Evolutionary conservation across 2,888 invertebrate genomes (phyloP), one percentile per base, ranked within the genome.

Genomic region (Agrotis ipsilon): DNA sequence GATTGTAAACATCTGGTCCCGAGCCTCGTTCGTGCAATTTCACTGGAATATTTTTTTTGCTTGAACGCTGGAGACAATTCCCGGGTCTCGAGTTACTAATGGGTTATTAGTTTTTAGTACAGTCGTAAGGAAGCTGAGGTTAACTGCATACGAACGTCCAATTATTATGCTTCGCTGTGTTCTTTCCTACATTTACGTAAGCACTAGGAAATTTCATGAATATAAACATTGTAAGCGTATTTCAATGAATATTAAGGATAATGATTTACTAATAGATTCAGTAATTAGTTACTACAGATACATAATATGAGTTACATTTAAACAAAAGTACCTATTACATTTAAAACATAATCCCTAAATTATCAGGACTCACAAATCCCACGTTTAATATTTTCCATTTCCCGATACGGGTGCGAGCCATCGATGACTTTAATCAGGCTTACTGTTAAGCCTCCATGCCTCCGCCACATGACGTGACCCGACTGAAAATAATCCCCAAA

Each of bases 1-100:
- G 62, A 81, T 85, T 78, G 69, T 76, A 76, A 81, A 82, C 86
- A 86, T 80, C 84, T 86, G 84, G 64, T 77, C 65, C 57, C 19
- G 45, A 58, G 32, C 46, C 55, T 68, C 43, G 43, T 46, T 72
- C 64, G 14, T 59, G 51, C 61, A 61, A 78, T 65, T 77, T 77
- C 52, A 18, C 27, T 19, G 18, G 32, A 68, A 54, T 61, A 62
- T 60, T 70, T 69, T 58, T 70, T 72, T 77, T 72, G 52, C 73
- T 68, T 60, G 55, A 58, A 55, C 59, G 43, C 54, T 59, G 61
- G 68, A 70, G 68, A 71, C 69, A 72, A 72, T 78, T 75, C 74
- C 39, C 27, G 48, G 55, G 67, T 69, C 46, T 64, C 67, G 63
- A 61, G 68, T 73, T 75, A 72, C 66, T 80, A 84, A 83, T 83